phyloP scores from a whole-genome alignment of 2,797 vertebrate species.

The Chelonia mydas region DNA sequence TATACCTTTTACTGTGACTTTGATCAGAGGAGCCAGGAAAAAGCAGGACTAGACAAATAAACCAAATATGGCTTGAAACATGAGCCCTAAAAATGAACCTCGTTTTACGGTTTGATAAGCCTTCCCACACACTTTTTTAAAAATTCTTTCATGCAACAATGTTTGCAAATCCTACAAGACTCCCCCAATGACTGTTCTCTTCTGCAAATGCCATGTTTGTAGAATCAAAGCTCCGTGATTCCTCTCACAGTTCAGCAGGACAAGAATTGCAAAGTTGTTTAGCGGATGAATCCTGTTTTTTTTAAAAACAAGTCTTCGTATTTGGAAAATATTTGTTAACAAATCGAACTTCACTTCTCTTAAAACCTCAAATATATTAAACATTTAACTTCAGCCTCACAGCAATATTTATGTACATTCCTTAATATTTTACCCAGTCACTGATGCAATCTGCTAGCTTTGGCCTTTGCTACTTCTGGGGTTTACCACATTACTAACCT shows the following conservation, averaged over 20 bases:
- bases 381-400: neutral
- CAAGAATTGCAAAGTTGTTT: neutral
- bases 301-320: neutral
- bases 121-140: neutral
- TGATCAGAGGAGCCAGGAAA: fast-evolving
- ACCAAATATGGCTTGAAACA: fast-evolving
- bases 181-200: no score
- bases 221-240: neutral
- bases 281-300: neutral
- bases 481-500: neutral
- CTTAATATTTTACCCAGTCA: neutral
- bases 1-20: neutral
- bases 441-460: fast-evolving
- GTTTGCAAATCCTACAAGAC: neutral
- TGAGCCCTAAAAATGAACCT: neutral
- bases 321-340: neutral
- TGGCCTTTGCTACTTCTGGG: fast-evolving
- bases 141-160: neutral
- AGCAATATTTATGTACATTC: neutral
- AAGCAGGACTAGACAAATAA: neutral
- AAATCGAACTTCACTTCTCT: neutral
- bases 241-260: neutral
- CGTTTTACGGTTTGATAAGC: fast-evolving
- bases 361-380: constrained; percentile 51
- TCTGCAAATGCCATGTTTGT: neutral